These are phyloP conservation scores for Drosophila serrata DNA, from an alignment of 1,140 invertebrate genomes.

Conservation along the genomic window DNA sequence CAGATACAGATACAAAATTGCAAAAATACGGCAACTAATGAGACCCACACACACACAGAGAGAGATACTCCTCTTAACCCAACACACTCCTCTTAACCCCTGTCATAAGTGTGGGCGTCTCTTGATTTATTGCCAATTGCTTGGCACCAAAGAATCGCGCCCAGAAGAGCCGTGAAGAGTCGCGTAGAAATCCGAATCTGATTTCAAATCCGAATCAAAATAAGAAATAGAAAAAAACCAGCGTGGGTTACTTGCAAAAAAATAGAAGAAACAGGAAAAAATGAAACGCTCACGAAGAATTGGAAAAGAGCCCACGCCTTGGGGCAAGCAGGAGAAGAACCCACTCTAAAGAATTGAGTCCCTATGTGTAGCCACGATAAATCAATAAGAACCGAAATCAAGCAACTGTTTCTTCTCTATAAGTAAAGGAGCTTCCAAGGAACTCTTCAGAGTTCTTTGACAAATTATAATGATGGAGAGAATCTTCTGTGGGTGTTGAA, in stretches of 20 bases:
- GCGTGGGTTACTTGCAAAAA: conserved; percentile 35
- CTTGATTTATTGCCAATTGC: conserved; percentile 83
- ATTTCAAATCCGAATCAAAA: conserved; percentile 43
- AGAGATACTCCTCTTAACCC: neutral
- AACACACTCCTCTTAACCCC: conserved; percentile 22
- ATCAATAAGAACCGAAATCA: conserved; percentile 70
- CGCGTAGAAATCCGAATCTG: conserved; percentile 17
- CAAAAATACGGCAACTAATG: conserved; percentile 43
- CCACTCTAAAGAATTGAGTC: conserved; percentile 25
- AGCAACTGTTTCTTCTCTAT: conserved; percentile 53
- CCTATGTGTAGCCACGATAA: conserved; percentile 47
- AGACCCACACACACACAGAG: conserved; percentile 3
- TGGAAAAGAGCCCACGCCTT: conserved; percentile 35
- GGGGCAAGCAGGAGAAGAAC: conserved; percentile 11
- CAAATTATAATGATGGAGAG: conserved; percentile 26
- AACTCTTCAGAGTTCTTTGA: neutral
- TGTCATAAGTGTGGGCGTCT: conserved; percentile 72
- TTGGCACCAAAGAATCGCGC: conserved; percentile 37
- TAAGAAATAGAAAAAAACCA: conserved; percentile 3
- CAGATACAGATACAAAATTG: conserved; percentile 39
- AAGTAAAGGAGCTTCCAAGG: neutral
- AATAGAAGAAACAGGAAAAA: conserved; percentile 14
- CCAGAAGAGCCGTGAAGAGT: conserved; percentile 26
- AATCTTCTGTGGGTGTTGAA: neutral
- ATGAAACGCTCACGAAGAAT: conserved; percentile 41